A percentile compares a stretch with the other conserved stretches of the same genome.
phyloP scores from a whole-genome alignment of 2,888 invertebrate species.

The Xanthorhoe spadicearia region DNA sequence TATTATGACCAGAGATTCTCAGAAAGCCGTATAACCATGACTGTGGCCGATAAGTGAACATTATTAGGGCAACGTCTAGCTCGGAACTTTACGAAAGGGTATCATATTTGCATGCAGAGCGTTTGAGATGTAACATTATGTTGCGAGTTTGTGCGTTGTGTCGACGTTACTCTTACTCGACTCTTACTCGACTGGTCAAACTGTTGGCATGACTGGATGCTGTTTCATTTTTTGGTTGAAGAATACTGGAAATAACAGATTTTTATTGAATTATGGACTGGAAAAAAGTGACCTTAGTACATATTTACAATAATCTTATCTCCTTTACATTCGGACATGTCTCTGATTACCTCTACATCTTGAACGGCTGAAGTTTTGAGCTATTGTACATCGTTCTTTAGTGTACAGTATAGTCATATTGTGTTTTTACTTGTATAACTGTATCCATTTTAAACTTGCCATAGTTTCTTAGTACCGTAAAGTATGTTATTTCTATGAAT shows the following conservation, averaged over 20 bases:
- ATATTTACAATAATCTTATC: no score
- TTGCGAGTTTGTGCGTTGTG: constrained; percentile 6
- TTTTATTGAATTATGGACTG: no score
- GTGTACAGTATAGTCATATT: no score
- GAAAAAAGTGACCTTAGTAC: no score
- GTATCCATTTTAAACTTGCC: no score
- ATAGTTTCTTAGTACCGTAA: neutral
- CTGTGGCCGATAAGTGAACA: constrained; percentile 4
- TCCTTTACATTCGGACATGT: no score
- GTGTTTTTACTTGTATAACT: no score
- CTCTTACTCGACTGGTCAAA: neutral
- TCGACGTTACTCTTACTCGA: neutral
- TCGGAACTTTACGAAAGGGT: constrained; percentile 23
- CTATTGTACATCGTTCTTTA: no score
- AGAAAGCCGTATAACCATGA: neutral
- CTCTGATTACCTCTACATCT: no score
- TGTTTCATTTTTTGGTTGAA: neutral
- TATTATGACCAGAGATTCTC: neutral
- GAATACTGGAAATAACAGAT: no score
- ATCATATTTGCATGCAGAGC: constrained; percentile 17
- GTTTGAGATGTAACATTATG: constrained; percentile 1
- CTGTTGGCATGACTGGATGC: neutral
- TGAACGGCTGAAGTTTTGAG: no score
- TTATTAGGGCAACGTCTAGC: constrained; percentile 9
- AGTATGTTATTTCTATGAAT: constrained; percentile 4